Evolutionary conservation across 2,113 vertebrate species (phyloP).

Genomic region (Epinephelus moara): DNA sequence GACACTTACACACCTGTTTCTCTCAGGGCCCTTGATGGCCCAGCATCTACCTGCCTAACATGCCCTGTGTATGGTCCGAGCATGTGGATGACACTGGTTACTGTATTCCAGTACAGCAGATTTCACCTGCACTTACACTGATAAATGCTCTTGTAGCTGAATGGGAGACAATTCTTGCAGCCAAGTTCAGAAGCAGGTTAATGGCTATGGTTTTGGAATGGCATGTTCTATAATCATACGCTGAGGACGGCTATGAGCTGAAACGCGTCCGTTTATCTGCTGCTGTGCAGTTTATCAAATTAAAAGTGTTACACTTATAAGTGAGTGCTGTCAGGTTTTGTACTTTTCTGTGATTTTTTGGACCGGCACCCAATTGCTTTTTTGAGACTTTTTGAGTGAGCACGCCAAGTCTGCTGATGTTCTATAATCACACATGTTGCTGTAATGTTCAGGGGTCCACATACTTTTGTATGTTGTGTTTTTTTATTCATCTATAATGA

Average conservation of each 20-base stretch:
- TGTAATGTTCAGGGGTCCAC: not conserved
- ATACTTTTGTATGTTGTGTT: not conserved
- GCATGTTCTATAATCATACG: not conserved
- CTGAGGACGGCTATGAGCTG: too few relatives aligned
- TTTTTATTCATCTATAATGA: not conserved
- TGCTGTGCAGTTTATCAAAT: too few relatives aligned
- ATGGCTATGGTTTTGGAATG: not conserved
- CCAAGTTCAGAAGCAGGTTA: not conserved
- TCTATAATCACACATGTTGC: not conserved
- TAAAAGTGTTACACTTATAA: too few relatives aligned
- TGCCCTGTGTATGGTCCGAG: not conserved
- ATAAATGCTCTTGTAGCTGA: not conserved
- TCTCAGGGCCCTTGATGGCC: not conserved
- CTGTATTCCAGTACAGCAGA: not conserved
- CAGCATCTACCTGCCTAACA: not conserved
- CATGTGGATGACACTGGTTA: not conserved
- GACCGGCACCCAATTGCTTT: too few relatives aligned
- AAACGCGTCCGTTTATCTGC: too few relatives aligned
- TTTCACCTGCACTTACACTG: not conserved
- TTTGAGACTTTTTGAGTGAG: too few relatives aligned
- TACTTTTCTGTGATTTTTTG: too few relatives aligned
- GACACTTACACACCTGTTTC: not conserved
- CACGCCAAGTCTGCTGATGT: not conserved
- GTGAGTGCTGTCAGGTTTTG: too few relatives aligned
- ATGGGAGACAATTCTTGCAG: not conserved